phyloP scores from a whole-genome alignment of 2,797 vertebrate genomes.

The Rhynchotus rufescens region DNA sequence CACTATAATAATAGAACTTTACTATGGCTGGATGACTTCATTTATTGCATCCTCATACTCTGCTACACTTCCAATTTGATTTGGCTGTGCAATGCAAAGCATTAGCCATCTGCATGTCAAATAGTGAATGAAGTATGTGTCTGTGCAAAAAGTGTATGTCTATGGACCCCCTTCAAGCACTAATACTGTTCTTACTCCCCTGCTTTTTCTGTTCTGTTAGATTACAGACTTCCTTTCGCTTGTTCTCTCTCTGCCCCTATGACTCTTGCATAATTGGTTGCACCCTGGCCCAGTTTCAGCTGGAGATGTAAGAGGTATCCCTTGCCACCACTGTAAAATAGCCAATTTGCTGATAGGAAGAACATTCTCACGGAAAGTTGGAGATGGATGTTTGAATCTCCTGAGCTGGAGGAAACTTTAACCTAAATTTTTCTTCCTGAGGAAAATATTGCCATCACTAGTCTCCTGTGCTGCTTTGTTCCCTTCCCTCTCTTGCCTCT shows the following conservation, averaged over 20 bases:
- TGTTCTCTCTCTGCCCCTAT: conserved; percentile 37
- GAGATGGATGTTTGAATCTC: conserved; percentile 40
- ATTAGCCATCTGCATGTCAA: neutral
- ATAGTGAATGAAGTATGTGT: neutral
- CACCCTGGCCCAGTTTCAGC: conserved; percentile 35
- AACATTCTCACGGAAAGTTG: conserved; percentile 25
- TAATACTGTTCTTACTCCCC: neutral
- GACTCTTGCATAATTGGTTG: conserved; percentile 60
- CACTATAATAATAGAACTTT: conserved; percentile 27
- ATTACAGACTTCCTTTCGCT: neutral
- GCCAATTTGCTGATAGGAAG: conserved; percentile 31
- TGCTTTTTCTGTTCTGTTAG: neutral
- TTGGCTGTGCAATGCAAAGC: neutral
- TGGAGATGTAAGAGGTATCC: neutral
- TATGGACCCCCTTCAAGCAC: neutral
- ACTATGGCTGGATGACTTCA: conserved; percentile 31
- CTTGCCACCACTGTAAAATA: conserved; percentile 40
- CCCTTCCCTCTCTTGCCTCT: conserved; percentile 3
- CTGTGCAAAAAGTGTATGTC: neutral
- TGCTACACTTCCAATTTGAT: neutral
- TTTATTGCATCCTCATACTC: conserved; percentile 7
- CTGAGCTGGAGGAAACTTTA: conserved; percentile 59
- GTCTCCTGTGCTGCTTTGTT: conserved; percentile 14
- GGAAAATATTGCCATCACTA: conserved; percentile 30
- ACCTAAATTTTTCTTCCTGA: conserved; percentile 49